phyloP scores from a whole-genome alignment of 2,113 vertebrate species.

The Meriones unguiculatus region DNA sequence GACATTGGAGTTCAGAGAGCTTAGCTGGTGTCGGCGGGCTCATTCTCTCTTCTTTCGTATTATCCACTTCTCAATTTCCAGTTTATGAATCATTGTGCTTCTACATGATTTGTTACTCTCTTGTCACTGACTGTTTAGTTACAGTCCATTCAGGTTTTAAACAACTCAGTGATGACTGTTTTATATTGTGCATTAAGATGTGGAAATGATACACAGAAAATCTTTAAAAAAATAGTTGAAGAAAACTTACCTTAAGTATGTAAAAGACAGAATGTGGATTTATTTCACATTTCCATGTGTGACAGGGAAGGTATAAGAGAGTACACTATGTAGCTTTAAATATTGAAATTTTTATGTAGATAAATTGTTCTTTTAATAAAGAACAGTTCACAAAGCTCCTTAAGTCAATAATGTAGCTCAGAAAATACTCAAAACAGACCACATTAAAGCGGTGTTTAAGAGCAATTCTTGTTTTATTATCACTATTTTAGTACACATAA shows the following conservation, averaged over 20 bases:
- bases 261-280: too few species aligned
- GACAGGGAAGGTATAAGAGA: too few species aligned
- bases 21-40: background rate
- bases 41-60: background rate
- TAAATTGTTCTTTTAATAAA: too few species aligned
- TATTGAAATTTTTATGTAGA: too few species aligned
- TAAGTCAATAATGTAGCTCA: background rate
- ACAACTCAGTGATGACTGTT: background rate
- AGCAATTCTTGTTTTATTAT: constrained; percentile 54
- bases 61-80: background rate
- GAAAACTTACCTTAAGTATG: background rate
- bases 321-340: too few species aligned
- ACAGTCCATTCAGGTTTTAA: background rate
- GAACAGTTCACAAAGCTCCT: constrained; percentile 15
- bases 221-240: background rate
- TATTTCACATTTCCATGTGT: too few species aligned
- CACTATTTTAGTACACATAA: background rate
- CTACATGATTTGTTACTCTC: background rate
- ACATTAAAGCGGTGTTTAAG: background rate
- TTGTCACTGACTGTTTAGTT: background rate
- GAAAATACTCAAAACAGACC: constrained; percentile 62
- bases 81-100: background rate
- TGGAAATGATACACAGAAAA: background rate
- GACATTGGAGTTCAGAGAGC: background rate
- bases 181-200: background rate